Base-by-base conservation (phyloP, 1,140 invertebrate genomes). In the Sinonovacula constricta region DNA sequence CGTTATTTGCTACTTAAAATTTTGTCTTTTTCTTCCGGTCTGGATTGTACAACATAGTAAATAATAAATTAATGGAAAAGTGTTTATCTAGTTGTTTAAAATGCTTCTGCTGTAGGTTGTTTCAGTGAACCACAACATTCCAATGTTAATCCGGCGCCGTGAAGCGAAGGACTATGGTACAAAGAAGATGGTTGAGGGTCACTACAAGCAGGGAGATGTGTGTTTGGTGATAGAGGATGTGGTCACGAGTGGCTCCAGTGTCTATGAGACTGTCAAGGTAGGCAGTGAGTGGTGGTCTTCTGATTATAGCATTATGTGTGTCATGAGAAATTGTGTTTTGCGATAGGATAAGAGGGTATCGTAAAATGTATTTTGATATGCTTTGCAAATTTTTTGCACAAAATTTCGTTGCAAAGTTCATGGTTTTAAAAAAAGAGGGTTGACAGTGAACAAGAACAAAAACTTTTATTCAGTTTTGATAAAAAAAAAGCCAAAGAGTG, bases 151-250 rank as follows among this genome's bases (percentile, higher is more conserved):
- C 83, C 82, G 91, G n/a, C 92, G 86, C 90, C 97, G 99, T 92
- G 94, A 94, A 89, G 94, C 94, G 0, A 99, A 99, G 91, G 92
- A 93, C 3, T 98, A 99, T 92, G 98, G 98, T 0, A 99, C 97
- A 4, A 99, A 98, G 89, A 98, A 98, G 90, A 87, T 98, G 22
- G 95, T 99, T 57, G 98, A 99, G 92, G 99, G 98, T 0, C 92
- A 94, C 60, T 99, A 94, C 87, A 92, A 94, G 65, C 85, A 90
- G 39, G 96, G 95, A 15, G 94, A 98, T 76, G 93, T 89, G 3
- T 98, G 97, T 86, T 88, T 99, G 0, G 96, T 99, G 67, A 94
- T 99, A 60, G 98, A 99, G 92, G 98, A 99, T 92, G 96, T 99
- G 15, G 95, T 99, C 0, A 98, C 97, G 1, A 97, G 96, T 83